Percentiles rank a stretch among this genome's conserved stretches.
phyloP scores from a whole-genome alignment of 2,888 invertebrate species.

The Aricia artaxerxes region DNA sequence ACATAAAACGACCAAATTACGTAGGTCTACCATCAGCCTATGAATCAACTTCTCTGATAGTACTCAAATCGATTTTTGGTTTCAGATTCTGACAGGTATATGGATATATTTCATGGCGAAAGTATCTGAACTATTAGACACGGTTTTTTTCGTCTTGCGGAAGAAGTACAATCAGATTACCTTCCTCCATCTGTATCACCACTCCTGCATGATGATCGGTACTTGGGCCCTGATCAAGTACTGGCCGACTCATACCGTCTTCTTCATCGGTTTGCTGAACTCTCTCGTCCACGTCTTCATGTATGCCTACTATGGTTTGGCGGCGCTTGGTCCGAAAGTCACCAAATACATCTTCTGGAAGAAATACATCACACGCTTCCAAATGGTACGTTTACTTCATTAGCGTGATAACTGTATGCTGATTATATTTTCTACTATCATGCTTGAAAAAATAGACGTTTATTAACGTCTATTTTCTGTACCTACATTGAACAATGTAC shows the following conservation, averaged over 20 bases:
- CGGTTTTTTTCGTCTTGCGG: conserved; percentile 92
- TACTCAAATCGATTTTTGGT: not conserved
- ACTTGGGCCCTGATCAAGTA: conserved; percentile 88
- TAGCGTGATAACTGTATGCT: not conserved
- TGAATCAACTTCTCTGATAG: no score
- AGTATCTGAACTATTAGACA: conserved; percentile 87
- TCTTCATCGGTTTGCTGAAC: conserved; percentile 86
- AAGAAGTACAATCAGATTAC: conserved; percentile 89
- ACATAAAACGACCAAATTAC: no score
- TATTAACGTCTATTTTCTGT: no score
- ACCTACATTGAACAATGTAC: no score
- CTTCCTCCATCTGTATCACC: conserved; percentile 94
- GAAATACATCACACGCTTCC: conserved; percentile 89
- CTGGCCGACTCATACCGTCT: conserved; percentile 86
- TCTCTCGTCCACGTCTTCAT: conserved; percentile 89
- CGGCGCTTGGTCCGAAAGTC: conserved; percentile 87
- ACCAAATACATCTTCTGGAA: conserved; percentile 92
- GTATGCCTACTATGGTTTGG: conserved; percentile 89
- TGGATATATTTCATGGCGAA: conserved; percentile 89
- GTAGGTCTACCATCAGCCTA: no score
- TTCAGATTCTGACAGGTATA: conserved; percentile 63
- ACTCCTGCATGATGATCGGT: conserved; percentile 86
- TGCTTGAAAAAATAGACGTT: no score
- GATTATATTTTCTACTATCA: no score
- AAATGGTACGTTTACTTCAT: conserved; percentile 81